These are phyloP conservation scores for Bujurquina vittata DNA, from an alignment of 2,113 vertebrate genomes.

Conservation along the genomic window DNA sequence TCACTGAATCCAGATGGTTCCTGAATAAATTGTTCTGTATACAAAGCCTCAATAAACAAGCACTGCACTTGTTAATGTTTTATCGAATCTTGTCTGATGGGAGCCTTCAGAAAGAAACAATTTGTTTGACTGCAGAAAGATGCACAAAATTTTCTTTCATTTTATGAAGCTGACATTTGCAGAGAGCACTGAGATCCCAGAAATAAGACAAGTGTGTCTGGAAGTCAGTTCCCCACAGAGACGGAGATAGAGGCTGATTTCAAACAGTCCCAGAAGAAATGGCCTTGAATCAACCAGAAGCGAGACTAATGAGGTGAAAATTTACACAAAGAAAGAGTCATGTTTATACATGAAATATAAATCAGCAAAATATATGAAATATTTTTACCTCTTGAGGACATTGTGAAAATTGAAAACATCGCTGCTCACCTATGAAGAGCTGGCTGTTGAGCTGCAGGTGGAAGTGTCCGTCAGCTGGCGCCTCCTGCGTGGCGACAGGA, in stretches of 20 bases:
- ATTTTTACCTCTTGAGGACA: neutral
- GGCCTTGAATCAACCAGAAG: neutral
- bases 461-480: slow-evolving; percentile 88
- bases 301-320: neutral
- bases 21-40: neutral
- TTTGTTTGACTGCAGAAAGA: neutral
- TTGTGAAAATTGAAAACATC: neutral
- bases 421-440: slow-evolving; percentile 88
- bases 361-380: neutral
- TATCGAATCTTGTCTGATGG: neutral
- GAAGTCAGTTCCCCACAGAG: no score
- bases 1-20: neutral
- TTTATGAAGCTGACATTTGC: neutral
- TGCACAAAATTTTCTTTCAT: neutral
- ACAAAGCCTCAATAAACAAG: neutral
- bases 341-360: neutral
- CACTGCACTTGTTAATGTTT: neutral
- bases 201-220: no score
- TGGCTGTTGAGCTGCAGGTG: slow-evolving; percentile 96
- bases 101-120: neutral
- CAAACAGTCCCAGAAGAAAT: neutral
- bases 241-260: no score
- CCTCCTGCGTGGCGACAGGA: slow-evolving; percentile 74
- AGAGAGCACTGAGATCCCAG: neutral
- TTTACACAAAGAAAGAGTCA: neutral